Conservation (phyloP, 2,797 vertebrate genomes). For the Siniperca undulata region DNA sequence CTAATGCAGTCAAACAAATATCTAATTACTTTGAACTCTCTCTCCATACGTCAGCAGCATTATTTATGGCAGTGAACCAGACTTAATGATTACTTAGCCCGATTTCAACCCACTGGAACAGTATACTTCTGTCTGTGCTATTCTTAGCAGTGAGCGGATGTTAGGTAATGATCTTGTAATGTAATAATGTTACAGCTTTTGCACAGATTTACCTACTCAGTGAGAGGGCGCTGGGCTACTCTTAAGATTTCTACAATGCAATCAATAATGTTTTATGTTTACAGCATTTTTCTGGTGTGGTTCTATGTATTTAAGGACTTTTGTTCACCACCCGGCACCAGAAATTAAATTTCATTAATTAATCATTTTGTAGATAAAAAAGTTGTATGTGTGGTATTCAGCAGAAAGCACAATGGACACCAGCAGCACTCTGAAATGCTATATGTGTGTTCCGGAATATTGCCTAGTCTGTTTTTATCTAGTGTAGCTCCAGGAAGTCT, state of each 20-base stretch:
- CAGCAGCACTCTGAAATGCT: slow-evolving; percentile 11
- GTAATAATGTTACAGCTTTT: slow-evolving; percentile 4
- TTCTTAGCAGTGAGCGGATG: slow-evolving; percentile 36
- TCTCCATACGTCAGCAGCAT: slow-evolving; percentile 45
- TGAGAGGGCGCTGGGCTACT: not conserved
- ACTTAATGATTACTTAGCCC: slow-evolving; percentile 50
- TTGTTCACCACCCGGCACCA: not conserved
- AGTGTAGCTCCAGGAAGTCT: slow-evolving; percentile 36
- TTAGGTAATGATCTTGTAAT: slow-evolving; percentile 19
- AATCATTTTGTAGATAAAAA: not conserved
- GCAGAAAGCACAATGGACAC: not conserved
- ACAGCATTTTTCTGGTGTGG: not conserved
- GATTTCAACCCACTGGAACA: slow-evolving; percentile 50
- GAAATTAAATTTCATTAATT: not conserved
- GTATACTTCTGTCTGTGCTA: slow-evolving; percentile 41
- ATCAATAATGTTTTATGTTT: not conserved
- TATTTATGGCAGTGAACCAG: slow-evolving; percentile 62
- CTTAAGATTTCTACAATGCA: not conserved
- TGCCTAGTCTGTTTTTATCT: slow-evolving; percentile 25
- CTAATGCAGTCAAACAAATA: slow-evolving; percentile 57
- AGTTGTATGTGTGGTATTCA: not conserved
- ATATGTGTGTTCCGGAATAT: not conserved
- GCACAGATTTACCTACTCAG: slow-evolving; percentile 16
- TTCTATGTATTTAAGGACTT: not conserved
- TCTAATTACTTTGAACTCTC: slow-evolving; percentile 50